Evolutionary conservation across 2,888 invertebrate genomes (phyloP).

Genomic region (Megamerina dolium): DNA sequence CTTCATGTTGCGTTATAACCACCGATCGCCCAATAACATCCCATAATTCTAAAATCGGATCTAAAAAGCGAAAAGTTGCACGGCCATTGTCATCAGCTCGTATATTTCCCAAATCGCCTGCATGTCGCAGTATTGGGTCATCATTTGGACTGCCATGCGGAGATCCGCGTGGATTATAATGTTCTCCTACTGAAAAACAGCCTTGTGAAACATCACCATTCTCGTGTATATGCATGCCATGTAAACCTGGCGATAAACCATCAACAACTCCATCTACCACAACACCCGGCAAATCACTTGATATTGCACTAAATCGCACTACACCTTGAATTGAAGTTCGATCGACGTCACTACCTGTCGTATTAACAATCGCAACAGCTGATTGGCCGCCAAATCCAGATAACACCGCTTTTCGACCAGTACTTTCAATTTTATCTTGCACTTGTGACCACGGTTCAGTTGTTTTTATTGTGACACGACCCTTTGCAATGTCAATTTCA

Average conservation of each 20-base stretch:
- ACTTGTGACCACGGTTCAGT: conserved; percentile 46
- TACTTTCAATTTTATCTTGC: conserved; percentile 52
- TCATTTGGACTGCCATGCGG: conserved; percentile 53
- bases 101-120: conserved; percentile 64
- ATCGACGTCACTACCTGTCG: conserved; percentile 37
- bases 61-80: conserved; percentile 60
- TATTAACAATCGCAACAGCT: conserved; percentile 70
- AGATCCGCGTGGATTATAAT: conserved; percentile 55
- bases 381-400: conserved; percentile 71
- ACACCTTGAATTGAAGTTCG: conserved; percentile 61
- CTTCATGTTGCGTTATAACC: conserved; percentile 60
- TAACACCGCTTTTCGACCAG: conserved; percentile 69
- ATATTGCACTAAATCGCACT: conserved; percentile 59
- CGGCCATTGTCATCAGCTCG: conserved; percentile 58
- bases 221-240: conserved; percentile 58
- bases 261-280: conserved; percentile 82
- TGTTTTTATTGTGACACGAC: conserved; percentile 42
- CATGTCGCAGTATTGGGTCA: conserved; percentile 50
- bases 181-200: conserved; percentile 56
- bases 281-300: conserved; percentile 50
- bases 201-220: conserved; percentile 65
- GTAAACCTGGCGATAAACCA: conserved; percentile 61
- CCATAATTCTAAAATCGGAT: conserved; percentile 58
- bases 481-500: conserved; percentile 37
- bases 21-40: conserved; percentile 75